phyloP scores from a whole-genome alignment of 2,113 vertebrate species.

The Elephas maximus region DNA sequence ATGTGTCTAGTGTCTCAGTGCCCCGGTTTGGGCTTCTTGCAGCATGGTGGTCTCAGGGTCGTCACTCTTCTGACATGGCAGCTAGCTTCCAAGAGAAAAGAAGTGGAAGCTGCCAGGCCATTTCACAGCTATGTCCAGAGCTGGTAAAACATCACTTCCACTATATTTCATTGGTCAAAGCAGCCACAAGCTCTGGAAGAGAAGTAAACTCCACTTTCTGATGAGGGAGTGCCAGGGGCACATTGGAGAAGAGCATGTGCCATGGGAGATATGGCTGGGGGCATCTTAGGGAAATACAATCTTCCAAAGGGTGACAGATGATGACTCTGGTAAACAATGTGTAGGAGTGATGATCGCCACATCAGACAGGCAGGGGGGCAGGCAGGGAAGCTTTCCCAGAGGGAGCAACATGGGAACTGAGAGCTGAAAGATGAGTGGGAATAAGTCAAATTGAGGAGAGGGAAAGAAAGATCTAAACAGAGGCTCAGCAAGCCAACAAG shows the following conservation, averaged over 20 bases:
- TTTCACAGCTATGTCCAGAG: slow-evolving; percentile 5
- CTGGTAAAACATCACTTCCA: background rate
- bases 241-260: background rate
- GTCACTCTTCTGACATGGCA: background rate
- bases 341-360: no score
- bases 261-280: background rate
- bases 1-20: background rate
- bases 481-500: background rate
- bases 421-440: background rate
- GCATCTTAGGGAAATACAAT: background rate
- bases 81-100: background rate
- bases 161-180: no score
- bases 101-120: slow-evolving; percentile 28
- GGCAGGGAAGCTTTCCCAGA: background rate
- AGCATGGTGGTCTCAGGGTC: background rate
- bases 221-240: no score
- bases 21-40: background rate
- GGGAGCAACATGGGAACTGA: background rate
- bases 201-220: no score
- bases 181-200: no score
- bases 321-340: background rate
- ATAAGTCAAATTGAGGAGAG: background rate
- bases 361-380: background rate
- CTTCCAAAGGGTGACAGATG: background rate
- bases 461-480: slow-evolving; percentile 15